A percentile compares a stretch with the other conserved stretches of the same genome.
These are phyloP conservation scores for Mormoops blainvillei DNA, from an alignment of 2,113 vertebrate genomes.

Conservation along the genomic window DNA sequence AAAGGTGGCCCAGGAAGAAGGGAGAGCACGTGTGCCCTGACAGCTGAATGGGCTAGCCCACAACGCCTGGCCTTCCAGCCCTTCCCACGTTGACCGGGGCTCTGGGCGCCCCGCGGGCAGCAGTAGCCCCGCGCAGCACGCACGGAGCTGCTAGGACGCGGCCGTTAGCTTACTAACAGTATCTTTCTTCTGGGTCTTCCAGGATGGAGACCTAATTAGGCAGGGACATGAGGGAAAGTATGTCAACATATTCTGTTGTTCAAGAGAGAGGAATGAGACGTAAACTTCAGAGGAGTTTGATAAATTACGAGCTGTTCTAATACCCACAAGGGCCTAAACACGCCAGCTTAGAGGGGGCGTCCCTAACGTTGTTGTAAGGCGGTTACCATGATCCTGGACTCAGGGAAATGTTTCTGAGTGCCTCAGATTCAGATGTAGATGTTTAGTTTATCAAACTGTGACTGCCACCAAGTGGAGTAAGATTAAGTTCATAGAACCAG, in stretches of 20 bases:
- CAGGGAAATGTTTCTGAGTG: not conserved
- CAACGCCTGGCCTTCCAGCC: no score
- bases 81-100: no score
- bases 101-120: no score
- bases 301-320: not conserved
- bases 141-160: not conserved
- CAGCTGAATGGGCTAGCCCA: no score
- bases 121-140: no score
- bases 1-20: not conserved
- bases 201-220: not conserved
- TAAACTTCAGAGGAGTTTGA: not conserved
- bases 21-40: not conserved
- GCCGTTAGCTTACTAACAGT: no score
- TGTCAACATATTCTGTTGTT: not conserved
- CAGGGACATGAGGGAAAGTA: not conserved
- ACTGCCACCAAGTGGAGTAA: conserved; percentile 39
- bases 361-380: not conserved
- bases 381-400: not conserved
- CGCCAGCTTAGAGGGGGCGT: not conserved
- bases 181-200: not conserved
- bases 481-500: not conserved
- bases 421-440: not conserved
- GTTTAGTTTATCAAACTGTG: not conserved
- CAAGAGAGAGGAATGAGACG: not conserved
- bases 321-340: not conserved